phyloP scores from a whole-genome alignment of 2,113 vertebrate species.

The Piliocolobus tephrosceles region DNA sequence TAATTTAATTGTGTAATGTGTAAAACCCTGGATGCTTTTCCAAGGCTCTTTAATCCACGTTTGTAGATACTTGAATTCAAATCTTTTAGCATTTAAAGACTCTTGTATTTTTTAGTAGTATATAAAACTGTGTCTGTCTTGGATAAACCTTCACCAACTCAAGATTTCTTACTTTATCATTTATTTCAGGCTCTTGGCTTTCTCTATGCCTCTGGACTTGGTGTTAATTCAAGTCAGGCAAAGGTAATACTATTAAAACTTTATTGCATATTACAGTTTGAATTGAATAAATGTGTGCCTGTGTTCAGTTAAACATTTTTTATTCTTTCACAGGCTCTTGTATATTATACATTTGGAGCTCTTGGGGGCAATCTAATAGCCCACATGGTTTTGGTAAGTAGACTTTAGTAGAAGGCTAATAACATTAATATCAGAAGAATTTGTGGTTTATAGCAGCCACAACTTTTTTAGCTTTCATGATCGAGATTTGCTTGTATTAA shows the following conservation, averaged over 20 bases:
- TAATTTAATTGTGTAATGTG: conserved; percentile 37
- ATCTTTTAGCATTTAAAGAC: neutral
- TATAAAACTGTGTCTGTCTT: conserved; percentile 3
- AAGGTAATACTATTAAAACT: conserved; percentile 89
- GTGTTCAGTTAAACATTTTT: conserved; percentile 29
- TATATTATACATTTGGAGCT: conserved; percentile 98
- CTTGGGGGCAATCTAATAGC: conserved; percentile 96
- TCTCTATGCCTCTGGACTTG: conserved; percentile 96
- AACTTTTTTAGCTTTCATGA: neutral
- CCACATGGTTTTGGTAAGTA: conserved; percentile 98
- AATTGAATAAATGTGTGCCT: conserved; percentile 18
- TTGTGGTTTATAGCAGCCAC: neutral
- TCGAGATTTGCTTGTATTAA: neutral
- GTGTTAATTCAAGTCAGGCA: conserved; percentile 98
- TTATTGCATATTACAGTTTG: neutral
- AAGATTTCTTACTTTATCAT: conserved; percentile 48
- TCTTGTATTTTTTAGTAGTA: neutral
- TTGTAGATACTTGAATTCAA: neutral
- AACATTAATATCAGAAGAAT: neutral
- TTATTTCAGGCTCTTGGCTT: conserved; percentile 95
- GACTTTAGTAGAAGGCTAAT: neutral
- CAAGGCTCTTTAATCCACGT: neutral
- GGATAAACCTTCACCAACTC: neutral
- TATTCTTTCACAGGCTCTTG: conserved; percentile 89
- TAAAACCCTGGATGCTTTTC: neutral